Percentiles rank a stretch among this genome's conserved stretches.
These are phyloP conservation scores for Drosophila eohydei DNA, from an alignment of 2,888 invertebrate species.

Conservation along the genomic window DNA sequence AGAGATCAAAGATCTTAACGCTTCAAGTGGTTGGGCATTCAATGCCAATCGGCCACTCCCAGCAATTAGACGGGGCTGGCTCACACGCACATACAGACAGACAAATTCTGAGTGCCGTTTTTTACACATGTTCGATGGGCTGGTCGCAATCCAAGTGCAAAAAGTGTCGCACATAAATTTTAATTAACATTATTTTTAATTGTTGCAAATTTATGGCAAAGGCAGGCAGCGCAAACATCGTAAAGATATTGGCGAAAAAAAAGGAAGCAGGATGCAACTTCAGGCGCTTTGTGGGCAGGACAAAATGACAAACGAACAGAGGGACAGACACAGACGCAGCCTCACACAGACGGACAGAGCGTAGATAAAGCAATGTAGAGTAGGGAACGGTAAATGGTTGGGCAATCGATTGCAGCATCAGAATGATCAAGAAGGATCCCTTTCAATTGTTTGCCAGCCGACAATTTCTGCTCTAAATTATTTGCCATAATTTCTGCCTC, in stretches of 20 bases:
- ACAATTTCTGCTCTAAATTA: slow-evolving; percentile 81
- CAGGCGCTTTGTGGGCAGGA: slow-evolving; percentile 59
- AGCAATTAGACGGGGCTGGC: slow-evolving; percentile 71
- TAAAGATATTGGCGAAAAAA: neutral
- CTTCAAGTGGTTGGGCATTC: slow-evolving; percentile 54
- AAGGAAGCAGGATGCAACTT: slow-evolving; percentile 11
- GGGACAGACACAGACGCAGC: slow-evolving; percentile 17
- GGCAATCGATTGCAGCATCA: slow-evolving; percentile 45
- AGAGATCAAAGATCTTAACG: slow-evolving; percentile 58
- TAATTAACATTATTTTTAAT: slow-evolving; percentile 82
- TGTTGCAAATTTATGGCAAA: slow-evolving; percentile 79
- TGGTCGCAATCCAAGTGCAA: slow-evolving; percentile 65
- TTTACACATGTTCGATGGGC: slow-evolving; percentile 53
- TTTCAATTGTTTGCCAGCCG: slow-evolving; percentile 61
- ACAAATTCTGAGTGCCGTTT: slow-evolving; percentile 15
- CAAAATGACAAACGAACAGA: slow-evolving; percentile 74
- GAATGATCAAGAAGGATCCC: slow-evolving; percentile 50
- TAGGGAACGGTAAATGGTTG: slow-evolving; percentile 31
- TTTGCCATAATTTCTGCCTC: slow-evolving; percentile 79
- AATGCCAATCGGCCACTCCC: slow-evolving; percentile 64
- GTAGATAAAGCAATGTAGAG: slow-evolving; percentile 31
- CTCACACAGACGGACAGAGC: slow-evolving; percentile 17
- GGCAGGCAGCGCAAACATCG: slow-evolving; percentile 63
- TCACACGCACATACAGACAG: neutral
- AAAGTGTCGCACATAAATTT: slow-evolving; percentile 82